phyloP scores from a whole-genome alignment of 2,113 vertebrate species.

The Lethenteron reissneri region DNA sequence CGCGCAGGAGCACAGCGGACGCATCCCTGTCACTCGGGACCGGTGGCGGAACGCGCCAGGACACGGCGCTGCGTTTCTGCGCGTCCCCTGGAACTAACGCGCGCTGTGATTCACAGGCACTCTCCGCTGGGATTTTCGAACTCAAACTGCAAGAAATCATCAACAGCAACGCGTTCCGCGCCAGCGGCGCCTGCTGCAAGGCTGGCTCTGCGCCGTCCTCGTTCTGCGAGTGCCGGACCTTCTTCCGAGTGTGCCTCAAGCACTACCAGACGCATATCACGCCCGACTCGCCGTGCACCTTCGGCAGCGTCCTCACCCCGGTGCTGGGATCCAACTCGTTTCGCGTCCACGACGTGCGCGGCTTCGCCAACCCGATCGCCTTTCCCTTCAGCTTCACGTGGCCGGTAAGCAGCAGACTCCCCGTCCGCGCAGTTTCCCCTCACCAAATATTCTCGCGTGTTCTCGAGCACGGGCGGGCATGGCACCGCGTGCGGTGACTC shows the following conservation, averaged over 20 bases:
- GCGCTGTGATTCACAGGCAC: slow-evolving; percentile 21
- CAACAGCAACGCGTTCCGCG: slow-evolving; percentile 25
- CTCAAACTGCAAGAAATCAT: slow-evolving; percentile 47
- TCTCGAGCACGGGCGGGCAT: no score
- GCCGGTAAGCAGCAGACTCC: slow-evolving; percentile 32
- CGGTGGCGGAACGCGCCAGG: no score
- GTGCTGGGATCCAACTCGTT: slow-evolving; percentile 15
- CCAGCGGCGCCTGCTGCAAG: slow-evolving; percentile 27
- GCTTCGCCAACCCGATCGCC: slow-evolving; percentile 19
- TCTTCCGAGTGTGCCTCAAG: slow-evolving; percentile 55
- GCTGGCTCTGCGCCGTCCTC: not conserved
- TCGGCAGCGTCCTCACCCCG: slow-evolving; percentile 31
- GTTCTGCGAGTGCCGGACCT: slow-evolving; percentile 29
- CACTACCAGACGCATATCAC: slow-evolving; percentile 34
- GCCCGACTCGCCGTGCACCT: slow-evolving; percentile 40
- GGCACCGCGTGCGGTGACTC: no score
- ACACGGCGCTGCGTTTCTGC: no score
- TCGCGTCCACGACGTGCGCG: slow-evolving; percentile 22
- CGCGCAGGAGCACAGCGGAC: no score
- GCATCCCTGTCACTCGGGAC: no score
- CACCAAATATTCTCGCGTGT: no score
- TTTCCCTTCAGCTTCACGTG: slow-evolving; percentile 47
- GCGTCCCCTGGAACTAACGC: no score
- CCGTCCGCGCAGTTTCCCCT: no score
- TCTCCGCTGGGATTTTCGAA: slow-evolving; percentile 42